A percentile compares a stretch with the other conserved stretches of the same genome.
These are phyloP conservation scores for Suricata suricatta DNA, from an alignment of 2,113 vertebrate genomes.

Conservation along the genomic window DNA sequence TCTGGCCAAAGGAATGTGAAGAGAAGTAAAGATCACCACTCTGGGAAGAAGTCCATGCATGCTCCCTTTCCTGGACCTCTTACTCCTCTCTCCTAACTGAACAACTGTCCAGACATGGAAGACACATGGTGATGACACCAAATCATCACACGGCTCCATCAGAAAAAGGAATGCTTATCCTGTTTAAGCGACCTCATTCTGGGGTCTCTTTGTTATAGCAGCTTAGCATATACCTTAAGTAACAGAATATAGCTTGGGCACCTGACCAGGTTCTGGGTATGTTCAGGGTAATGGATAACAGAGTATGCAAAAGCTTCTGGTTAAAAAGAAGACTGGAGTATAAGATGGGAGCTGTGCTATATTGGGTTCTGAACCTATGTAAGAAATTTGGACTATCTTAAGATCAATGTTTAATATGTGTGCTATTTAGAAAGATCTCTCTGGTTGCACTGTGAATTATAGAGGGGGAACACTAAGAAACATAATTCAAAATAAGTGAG, in stretches of 20 bases:
- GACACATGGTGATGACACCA: neutral
- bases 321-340: neutral
- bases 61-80: accelerated
- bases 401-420: neutral
- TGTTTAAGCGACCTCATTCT: neutral
- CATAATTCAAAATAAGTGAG: neutral
- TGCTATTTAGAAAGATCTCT: neutral
- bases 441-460: neutral
- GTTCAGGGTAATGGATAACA: neutral
- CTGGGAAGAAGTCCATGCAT: neutral
- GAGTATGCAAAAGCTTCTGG: neutral
- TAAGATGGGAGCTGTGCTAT: neutral
- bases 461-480: neutral
- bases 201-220: neutral
- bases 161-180: neutral
- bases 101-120: neutral
- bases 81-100: neutral
- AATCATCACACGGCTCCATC: neutral
- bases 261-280: neutral
- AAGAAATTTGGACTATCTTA: neutral
- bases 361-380: neutral
- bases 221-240: neutral
- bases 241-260: neutral
- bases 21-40: neutral
- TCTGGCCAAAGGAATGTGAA: neutral